Evolutionary conservation across 1,140 invertebrate genomes (phyloP).

Genomic region (Papilio helenus): DNA sequence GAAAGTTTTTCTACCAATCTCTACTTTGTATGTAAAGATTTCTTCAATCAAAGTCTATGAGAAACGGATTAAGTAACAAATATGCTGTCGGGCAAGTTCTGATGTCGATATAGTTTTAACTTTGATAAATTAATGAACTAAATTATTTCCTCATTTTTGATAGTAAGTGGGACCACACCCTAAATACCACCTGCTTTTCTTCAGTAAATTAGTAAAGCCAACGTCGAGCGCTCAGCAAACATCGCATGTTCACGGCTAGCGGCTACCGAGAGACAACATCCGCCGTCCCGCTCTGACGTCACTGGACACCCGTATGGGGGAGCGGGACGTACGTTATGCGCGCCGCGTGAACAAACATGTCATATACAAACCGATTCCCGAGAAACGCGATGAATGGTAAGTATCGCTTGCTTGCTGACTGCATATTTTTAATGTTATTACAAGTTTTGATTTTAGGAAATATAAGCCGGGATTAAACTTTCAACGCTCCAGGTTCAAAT

Average conservation of each 20-base stretch:
- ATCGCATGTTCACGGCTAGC: constrained; percentile 47
- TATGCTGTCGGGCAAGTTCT: no score
- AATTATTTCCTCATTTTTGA: neutral
- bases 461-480: neutral
- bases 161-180: neutral
- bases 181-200: constrained; percentile 43
- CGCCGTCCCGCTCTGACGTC: constrained; percentile 48
- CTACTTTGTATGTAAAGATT: no score
- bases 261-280: constrained; percentile 69
- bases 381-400: constrained; percentile 37
- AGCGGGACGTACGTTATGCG: constrained; percentile 44
- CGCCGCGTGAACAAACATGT: constrained; percentile 59
- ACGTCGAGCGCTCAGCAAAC: constrained; percentile 56
- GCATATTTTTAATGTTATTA: constrained; percentile 22
- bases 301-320: neutral
- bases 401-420: constrained; percentile 18
- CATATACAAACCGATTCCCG: constrained; percentile 31
- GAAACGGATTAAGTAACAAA: no score
- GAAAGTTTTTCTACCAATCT: no score
- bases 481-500: neutral
- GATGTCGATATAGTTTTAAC: neutral
- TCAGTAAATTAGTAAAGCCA: constrained; percentile 48
- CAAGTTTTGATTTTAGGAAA: neutral
- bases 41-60: no score
- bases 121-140: neutral